Conservation (phyloP, 2,888 invertebrate genomes). For the Masnerella sp. region DNA sequence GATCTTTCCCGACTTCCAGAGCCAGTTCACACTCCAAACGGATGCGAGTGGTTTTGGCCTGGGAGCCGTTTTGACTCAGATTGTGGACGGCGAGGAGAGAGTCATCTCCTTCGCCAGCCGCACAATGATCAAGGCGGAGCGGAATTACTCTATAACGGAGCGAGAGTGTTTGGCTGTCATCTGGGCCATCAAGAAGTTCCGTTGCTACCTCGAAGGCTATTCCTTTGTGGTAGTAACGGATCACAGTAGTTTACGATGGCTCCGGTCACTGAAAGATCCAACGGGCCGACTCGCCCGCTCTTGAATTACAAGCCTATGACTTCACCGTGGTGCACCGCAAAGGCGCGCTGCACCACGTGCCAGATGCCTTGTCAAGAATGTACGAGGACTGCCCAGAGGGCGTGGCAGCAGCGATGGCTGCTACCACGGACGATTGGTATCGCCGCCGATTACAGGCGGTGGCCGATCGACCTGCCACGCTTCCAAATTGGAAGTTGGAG, state of each 20-base stretch:
- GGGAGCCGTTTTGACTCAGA: too few relatives aligned
- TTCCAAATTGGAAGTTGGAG: too few relatives aligned
- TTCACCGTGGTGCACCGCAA: neutral
- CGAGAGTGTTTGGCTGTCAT: conserved; percentile 63
- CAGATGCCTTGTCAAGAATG: neutral
- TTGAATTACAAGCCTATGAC: neutral
- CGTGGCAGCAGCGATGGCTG: neutral
- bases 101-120: conserved; percentile 63
- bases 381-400: neutral
- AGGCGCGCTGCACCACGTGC: too few relatives aligned
- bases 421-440: neutral
- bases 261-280: conserved; percentile 31
- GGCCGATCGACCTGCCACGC: too few relatives aligned
- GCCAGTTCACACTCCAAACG: neutral
- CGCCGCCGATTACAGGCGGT: neutral
- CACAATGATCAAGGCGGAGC: conserved; percentile 52
- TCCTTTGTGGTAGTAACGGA: conserved; percentile 42
- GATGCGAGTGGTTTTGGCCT: too few relatives aligned
- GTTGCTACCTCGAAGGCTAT: conserved; percentile 51
- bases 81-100: conserved; percentile 40
- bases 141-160: conserved; percentile 60
- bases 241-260: conserved; percentile 61
- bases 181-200: too few relatives aligned
- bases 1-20: neutral
- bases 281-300: neutral